Percentiles rank a stretch among this genome's conserved stretches.
Evolutionary conservation across 2,797 vertebrate species (phyloP).

Genomic region (Crenuchus spilurus): DNA sequence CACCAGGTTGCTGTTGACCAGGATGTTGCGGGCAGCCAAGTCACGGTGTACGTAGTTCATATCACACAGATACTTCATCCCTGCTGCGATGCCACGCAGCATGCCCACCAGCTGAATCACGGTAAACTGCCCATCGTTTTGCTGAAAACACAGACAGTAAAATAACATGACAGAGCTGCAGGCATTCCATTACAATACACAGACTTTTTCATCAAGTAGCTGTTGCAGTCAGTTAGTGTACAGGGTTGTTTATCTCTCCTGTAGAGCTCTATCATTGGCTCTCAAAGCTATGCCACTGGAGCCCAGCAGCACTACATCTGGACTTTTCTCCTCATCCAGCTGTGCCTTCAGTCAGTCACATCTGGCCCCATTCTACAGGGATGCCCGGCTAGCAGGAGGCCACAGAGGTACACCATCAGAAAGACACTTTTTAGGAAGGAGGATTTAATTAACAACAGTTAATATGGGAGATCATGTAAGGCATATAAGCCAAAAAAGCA

Average conservation of each 20-base stretch:
- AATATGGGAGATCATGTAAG: too few species aligned
- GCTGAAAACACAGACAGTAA: slow-evolving; percentile 70
- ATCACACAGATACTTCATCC: slow-evolving; percentile 95
- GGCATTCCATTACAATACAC: not conserved
- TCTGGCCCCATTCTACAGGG: slow-evolving; percentile 39
- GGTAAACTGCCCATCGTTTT: slow-evolving; percentile 97
- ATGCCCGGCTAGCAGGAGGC: slow-evolving; percentile 22
- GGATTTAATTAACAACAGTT: too few species aligned
- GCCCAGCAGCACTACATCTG: slow-evolving; percentile 39
- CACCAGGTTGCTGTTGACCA: slow-evolving; percentile 97
- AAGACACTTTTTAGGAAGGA: too few species aligned
- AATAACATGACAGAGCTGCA: not conserved
- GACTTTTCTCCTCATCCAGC: slow-evolving; percentile 37
- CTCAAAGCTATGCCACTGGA: slow-evolving; percentile 6
- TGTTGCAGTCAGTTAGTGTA: not conserved
- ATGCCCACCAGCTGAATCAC: slow-evolving; percentile 98
- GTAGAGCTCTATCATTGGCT: slow-evolving; percentile 7
- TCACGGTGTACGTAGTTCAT: slow-evolving; percentile 98
- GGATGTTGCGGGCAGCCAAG: slow-evolving; percentile 94
- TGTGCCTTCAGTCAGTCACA: slow-evolving; percentile 53
- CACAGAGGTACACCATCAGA: too few species aligned
- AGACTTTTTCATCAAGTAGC: not conserved
- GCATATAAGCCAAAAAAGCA: too few species aligned
- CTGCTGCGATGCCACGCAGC: slow-evolving; percentile 91
- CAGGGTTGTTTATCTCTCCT: not conserved